phyloP scores from a whole-genome alignment of 2,113 vertebrate species.

The crab-eating macaque (Macaca fascicularis) region T2T-MFA8v1.1 NC_088375.1:10826001-10826500 shows the following conservation, averaged over 20 bases:
- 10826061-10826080: background rate
- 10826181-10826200: background rate
- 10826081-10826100: background rate
- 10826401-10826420: background rate
- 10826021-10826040: background rate
- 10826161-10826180: background rate
- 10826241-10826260: background rate
- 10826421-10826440: background rate
- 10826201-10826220: background rate
- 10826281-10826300: background rate
- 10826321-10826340: background rate
- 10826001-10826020: background rate
- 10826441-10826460: no score
- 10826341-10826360: background rate
- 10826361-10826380: background rate
- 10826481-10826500: background rate
- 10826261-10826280: background rate
- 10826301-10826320: background rate
- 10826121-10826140: background rate
- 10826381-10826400: background rate
- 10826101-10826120: background rate
- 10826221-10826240: background rate
- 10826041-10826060: background rate
- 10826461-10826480: background rate
- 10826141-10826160: background rate